phyloP scores from a whole-genome alignment of 2,113 vertebrate species.

The Strix aluco region DNA sequence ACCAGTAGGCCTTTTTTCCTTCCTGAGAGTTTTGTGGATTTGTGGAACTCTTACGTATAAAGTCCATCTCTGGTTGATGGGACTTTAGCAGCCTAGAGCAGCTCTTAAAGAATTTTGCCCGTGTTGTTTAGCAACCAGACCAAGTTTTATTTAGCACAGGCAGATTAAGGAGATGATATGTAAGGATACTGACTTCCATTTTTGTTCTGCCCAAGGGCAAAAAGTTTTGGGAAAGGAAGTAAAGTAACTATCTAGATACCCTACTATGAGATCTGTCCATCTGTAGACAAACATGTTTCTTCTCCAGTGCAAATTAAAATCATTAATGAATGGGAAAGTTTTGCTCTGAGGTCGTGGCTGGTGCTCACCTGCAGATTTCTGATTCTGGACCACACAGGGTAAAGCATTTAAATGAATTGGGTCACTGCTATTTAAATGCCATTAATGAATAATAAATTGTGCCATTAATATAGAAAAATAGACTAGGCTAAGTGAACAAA shows the following conservation, averaged over 20 bases:
- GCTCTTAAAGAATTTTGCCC: not conserved
- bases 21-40: not conserved
- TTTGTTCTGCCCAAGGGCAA: not conserved
- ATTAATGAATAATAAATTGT: not conserved
- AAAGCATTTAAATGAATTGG: not conserved
- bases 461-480: not conserved
- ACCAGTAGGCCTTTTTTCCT: not conserved
- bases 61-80: not conserved
- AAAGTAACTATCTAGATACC: not conserved
- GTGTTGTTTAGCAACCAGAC: not conserved
- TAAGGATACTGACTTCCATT: not conserved
- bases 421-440: not conserved
- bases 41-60: not conserved
- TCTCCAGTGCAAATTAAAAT: not conserved
- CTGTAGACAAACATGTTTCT: not conserved
- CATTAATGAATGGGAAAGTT: not conserved
- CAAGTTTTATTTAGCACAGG: not conserved
- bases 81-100: not conserved
- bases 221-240: not conserved
- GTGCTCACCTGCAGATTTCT: not conserved
- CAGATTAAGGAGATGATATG: not conserved
- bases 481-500: not conserved
- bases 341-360: not conserved
- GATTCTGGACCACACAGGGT: not conserved
- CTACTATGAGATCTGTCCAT: not conserved